Evolutionary conservation across 35 echinoderm and acorn worm genomes (phyloP).

Genomic region (Heliocidaris erythrogramma): DNA sequence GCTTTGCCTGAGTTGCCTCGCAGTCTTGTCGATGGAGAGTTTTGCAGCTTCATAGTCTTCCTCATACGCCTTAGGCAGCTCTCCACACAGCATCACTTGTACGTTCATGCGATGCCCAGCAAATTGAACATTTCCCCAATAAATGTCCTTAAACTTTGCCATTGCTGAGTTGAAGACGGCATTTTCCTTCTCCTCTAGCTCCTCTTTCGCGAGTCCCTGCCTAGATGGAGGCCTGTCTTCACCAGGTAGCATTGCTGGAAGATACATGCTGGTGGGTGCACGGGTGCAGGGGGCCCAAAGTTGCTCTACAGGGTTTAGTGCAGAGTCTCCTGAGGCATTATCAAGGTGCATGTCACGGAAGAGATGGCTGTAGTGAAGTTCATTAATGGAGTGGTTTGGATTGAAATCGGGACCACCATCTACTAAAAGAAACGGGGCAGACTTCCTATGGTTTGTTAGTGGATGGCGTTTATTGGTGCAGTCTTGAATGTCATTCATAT

Average conservation of each 20-base stretch:
- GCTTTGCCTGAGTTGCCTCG: background rate
- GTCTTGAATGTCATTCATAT: background rate
- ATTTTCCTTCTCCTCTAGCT: constrained; percentile 44
- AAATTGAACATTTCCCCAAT: constrained; percentile 39
- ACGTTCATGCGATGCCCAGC: constrained; percentile 9
- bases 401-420: constrained; percentile 62
- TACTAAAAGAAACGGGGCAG: background rate
- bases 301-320: constrained; percentile 50
- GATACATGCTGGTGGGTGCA: constrained; percentile 19
- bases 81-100: background rate
- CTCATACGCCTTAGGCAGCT: background rate
- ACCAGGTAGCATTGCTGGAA: constrained; percentile 31
- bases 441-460: background rate
- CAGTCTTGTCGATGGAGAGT: background rate
- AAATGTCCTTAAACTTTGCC: constrained; percentile 7
- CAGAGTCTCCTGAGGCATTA: constrained; percentile 53
- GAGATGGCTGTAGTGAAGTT: constrained; percentile 41
- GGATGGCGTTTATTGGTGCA: too few species aligned
- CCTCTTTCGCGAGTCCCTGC: background rate
- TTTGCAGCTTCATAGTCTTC: background rate
- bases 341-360: constrained; percentile 50
- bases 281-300: constrained; percentile 53
- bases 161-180: constrained; percentile 56
- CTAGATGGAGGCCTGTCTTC: background rate
- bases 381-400: constrained; percentile 54